Evolutionary conservation across 2,888 invertebrate species (phyloP).

Genomic region (Heliconius hortense): DNA sequence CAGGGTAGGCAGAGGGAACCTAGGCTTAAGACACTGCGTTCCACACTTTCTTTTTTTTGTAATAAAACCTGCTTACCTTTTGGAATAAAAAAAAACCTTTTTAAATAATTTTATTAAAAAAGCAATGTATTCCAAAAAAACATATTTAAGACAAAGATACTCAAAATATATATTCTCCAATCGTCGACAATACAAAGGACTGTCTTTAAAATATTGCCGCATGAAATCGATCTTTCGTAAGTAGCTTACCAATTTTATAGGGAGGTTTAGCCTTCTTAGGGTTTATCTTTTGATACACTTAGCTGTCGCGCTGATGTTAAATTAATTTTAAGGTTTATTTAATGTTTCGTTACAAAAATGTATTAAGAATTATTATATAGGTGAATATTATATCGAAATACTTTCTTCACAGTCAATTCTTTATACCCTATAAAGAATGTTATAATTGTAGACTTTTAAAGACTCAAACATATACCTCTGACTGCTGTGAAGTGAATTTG

Average conservation of each 20-base stretch:
- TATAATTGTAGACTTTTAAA: too few species aligned
- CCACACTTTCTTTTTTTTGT: too few species aligned
- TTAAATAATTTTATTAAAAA: background rate
- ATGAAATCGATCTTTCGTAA: conserved; percentile 65
- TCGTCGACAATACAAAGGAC: conserved; percentile 37
- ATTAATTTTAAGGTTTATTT: conserved; percentile 33
- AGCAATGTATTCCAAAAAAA: background rate
- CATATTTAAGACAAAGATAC: conserved; percentile 22
- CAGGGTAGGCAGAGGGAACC: too few species aligned
- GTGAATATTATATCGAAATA: too few species aligned
- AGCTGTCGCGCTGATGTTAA: conserved; percentile 37
- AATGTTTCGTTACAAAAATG: conserved; percentile 3
- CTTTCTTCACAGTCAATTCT: too few species aligned
- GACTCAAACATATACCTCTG: too few species aligned
- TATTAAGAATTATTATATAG: too few species aligned
- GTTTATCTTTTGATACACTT: conserved; percentile 50
- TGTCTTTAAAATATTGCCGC: conserved; percentile 54
- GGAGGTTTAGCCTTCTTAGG: conserved; percentile 58
- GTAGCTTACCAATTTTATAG: conserved; percentile 71
- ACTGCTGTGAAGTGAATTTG: too few species aligned
- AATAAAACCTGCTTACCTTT: too few species aligned
- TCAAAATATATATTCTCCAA: conserved; percentile 34
- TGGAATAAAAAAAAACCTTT: too few species aligned
- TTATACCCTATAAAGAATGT: too few species aligned
- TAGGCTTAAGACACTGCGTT: too few species aligned